Conservation (phyloP, 2,797 vertebrate genomes). For the Lithobates pipiens region DNA sequence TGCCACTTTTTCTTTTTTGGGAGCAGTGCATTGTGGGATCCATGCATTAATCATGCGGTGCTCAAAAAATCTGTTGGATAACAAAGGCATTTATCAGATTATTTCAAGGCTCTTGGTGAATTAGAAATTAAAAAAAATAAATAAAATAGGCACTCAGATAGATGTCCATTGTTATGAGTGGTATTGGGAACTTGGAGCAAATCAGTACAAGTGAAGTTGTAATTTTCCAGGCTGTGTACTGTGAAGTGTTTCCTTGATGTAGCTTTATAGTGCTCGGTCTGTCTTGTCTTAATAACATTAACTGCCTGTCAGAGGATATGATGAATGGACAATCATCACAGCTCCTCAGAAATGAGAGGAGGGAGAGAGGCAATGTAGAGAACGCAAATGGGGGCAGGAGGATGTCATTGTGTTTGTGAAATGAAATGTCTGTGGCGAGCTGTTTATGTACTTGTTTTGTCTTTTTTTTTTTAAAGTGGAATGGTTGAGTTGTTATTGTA, state of each 20-base stretch:
- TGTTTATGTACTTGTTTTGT: not conserved
- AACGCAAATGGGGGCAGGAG: constrained; percentile 26
- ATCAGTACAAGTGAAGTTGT: constrained; percentile 25
- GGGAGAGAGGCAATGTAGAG: constrained; percentile 19
- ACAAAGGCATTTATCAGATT: constrained; percentile 30
- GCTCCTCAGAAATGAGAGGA: constrained; percentile 32
- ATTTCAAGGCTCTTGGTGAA: constrained; percentile 28
- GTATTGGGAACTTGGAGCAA: not conserved
- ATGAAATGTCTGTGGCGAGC: not conserved
- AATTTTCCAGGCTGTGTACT: constrained; percentile 29
- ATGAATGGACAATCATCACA: constrained; percentile 54
- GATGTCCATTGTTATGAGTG: constrained; percentile 28
- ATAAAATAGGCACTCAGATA: not conserved
- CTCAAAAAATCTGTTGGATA: not conserved
- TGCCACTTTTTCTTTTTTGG: not conserved
- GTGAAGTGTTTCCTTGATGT: constrained; percentile 27
- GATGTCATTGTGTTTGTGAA: constrained; percentile 3
- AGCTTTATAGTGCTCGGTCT: constrained; percentile 25
- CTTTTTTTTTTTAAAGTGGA: not conserved
- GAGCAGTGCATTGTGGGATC: constrained; percentile 47
- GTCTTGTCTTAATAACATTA: constrained; percentile 52
- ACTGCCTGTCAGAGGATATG: constrained; percentile 38
- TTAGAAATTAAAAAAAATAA: not conserved
- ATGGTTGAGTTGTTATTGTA: not conserved
- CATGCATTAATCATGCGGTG: not conserved